These are phyloP conservation scores for Pogona vitticeps DNA, from an alignment of 2,113 vertebrate species.

Conservation along the genomic window DNA sequence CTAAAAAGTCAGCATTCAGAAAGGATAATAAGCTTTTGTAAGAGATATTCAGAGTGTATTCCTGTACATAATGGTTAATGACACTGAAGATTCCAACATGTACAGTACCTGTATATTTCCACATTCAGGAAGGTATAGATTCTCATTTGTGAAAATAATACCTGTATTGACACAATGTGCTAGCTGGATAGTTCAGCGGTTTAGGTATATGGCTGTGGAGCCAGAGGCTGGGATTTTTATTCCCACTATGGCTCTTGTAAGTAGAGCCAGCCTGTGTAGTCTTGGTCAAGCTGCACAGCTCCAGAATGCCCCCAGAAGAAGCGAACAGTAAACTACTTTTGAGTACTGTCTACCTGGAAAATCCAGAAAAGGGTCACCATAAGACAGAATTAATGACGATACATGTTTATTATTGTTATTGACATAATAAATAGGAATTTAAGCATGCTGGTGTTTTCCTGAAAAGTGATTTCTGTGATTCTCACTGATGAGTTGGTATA, in stretches of 20 bases:
- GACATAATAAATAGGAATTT: background rate
- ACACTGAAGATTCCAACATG: background rate
- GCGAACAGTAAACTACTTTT: no score
- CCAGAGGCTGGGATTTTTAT: no score
- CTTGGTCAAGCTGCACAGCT: no score
- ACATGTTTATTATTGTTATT: no score
- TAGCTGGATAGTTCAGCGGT: no score
- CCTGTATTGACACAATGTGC: background rate
- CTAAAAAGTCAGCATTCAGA: constrained; percentile 60
- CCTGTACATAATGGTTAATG: constrained; percentile 44
- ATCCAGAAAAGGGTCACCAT: no score
- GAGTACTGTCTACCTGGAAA: no score
- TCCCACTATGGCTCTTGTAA: no score
- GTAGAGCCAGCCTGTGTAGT: no score
- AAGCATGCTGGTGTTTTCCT: background rate
- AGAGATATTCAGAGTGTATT: constrained; percentile 56
- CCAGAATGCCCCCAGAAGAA: no score
- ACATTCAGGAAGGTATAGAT: background rate
- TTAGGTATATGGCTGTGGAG: no score
- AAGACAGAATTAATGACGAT: no score
- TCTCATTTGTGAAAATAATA: background rate
- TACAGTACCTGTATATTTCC: background rate
- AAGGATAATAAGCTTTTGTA: constrained; percentile 53
- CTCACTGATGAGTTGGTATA: background rate
- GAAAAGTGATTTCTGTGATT: background rate